phyloP scores from a whole-genome alignment of 2,888 invertebrate genomes.

The Calliopum simillimum region DNA sequence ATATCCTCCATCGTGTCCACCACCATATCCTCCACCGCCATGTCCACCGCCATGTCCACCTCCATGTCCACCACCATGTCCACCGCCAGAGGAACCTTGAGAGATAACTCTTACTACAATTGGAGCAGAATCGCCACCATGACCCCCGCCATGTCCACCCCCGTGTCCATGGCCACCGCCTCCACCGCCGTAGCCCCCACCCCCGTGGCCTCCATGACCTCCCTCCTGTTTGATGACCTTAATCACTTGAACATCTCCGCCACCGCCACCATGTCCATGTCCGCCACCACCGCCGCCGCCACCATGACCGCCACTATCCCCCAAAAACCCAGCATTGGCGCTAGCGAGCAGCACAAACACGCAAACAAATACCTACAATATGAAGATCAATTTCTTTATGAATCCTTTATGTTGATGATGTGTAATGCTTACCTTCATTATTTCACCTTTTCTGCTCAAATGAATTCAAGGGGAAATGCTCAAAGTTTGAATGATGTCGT shows the following conservation, averaged over 20 bases:
- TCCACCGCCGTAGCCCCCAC: conserved; percentile 29
- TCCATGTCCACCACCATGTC: conserved; percentile 10
- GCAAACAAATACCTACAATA: conserved; percentile 54
- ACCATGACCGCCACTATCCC: conserved; percentile 45
- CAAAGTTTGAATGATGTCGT: conserved; percentile 50
- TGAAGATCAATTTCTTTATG: not conserved
- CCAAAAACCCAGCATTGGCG: conserved; percentile 58
- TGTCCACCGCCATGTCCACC: conserved; percentile 13
- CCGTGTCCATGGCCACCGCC: conserved; percentile 23
- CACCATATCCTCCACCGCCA: conserved; percentile 15
- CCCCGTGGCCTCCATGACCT: conserved; percentile 7
- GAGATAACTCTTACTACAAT: not conserved
- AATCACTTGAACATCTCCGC: conserved; percentile 11
- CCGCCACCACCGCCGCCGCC: conserved; percentile 16
- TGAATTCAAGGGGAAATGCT: conserved; percentile 31
- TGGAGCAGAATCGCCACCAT: conserved; percentile 35
- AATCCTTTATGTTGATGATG: not conserved
- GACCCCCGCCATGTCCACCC: conserved; percentile 33
- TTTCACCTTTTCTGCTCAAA: conserved; percentile 45
- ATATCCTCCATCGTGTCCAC: conserved; percentile 19
- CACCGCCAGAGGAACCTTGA: conserved; percentile 24
- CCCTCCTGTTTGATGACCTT: conserved; percentile 48
- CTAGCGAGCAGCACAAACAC: conserved; percentile 54
- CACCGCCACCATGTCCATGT: not conserved
- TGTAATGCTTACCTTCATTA: conserved; percentile 52